Evolutionary conservation across 2,888 invertebrate species (phyloP).

Genomic region (Luperina nickerlii): DNA sequence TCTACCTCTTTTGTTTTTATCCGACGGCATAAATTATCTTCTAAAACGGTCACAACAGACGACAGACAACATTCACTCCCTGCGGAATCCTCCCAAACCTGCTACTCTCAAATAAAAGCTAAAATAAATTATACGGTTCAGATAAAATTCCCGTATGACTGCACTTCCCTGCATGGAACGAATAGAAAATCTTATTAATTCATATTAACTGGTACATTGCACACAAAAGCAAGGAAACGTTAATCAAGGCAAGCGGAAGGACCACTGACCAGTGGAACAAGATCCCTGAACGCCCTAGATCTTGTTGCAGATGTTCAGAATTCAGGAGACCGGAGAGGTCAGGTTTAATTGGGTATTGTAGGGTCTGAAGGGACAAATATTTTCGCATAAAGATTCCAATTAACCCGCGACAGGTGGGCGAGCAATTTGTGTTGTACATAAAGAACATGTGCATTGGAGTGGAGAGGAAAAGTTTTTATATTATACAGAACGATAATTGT

Average conservation of each 20-base stretch:
- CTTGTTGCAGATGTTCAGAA: slow-evolving; percentile 48
- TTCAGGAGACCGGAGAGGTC: slow-evolving; percentile 66
- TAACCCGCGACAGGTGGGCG: slow-evolving; percentile 81
- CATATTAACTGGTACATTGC: slow-evolving; percentile 75
- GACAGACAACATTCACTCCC: background rate
- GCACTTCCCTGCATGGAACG: slow-evolving; percentile 52
- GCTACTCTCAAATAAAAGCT: slow-evolving; percentile 22
- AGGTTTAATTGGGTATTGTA: slow-evolving; percentile 67
- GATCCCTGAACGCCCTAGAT: slow-evolving; percentile 66
- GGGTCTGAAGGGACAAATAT: slow-evolving; percentile 77
- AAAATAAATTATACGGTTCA: slow-evolving; percentile 55
- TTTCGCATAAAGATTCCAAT: slow-evolving; percentile 86
- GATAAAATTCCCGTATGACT: slow-evolving; percentile 56
- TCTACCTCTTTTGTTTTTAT: background rate
- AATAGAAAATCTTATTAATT: slow-evolving; percentile 74
- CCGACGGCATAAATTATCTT: background rate
- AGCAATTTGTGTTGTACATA: slow-evolving; percentile 73
- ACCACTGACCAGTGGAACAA: slow-evolving; percentile 73
- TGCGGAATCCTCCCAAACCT: slow-evolving; percentile 5
- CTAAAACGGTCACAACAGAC: background rate
- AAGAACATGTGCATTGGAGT: slow-evolving; percentile 74
- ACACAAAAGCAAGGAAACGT: slow-evolving; percentile 78
- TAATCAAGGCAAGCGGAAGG: slow-evolving; percentile 83
- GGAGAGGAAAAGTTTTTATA: slow-evolving; percentile 71
- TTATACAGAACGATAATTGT: slow-evolving; percentile 68